Percentiles rank a stretch among this genome's conserved stretches.
phyloP scores from a whole-genome alignment of 1,140 invertebrate genomes.

The Zaprionus ghesquierei region DNA sequence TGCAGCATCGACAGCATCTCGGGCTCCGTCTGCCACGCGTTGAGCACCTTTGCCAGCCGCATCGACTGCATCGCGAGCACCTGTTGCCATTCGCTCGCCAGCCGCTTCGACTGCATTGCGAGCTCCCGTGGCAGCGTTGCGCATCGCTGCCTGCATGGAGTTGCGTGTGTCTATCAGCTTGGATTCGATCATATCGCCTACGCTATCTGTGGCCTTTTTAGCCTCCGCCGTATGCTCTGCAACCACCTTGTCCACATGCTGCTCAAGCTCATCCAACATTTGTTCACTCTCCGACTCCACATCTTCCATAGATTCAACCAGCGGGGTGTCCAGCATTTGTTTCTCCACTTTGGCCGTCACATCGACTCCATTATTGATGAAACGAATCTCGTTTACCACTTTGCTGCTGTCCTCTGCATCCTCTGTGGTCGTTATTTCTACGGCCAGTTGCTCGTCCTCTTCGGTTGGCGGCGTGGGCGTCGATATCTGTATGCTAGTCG shows the following conservation, averaged over 20 bases:
- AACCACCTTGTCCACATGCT: slow-evolving; percentile 53
- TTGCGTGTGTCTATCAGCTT: slow-evolving; percentile 31
- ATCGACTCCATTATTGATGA: slow-evolving; percentile 81
- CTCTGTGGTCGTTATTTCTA: slow-evolving; percentile 72
- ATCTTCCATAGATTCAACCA: slow-evolving; percentile 51
- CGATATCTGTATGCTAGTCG: slow-evolving; percentile 46
- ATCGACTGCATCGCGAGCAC: slow-evolving; percentile 59
- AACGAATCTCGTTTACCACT: slow-evolving; percentile 76
- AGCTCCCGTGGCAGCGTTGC: slow-evolving; percentile 61
- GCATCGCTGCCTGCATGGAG: slow-evolving; percentile 50
- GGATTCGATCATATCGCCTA: slow-evolving; percentile 41
- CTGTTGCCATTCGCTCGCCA: slow-evolving; percentile 67
- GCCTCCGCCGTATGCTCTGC: slow-evolving; percentile 18
- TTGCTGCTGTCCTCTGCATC: slow-evolving; percentile 69
- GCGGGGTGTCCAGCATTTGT: slow-evolving; percentile 59
- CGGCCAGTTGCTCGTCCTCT: slow-evolving; percentile 73
- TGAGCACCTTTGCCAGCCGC: slow-evolving; percentile 49
- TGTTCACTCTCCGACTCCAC: slow-evolving; percentile 65
- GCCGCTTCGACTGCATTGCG: slow-evolving; percentile 61
- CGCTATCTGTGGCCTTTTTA: slow-evolving; percentile 17
- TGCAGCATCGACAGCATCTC: slow-evolving; percentile 52
- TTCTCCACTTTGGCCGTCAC: slow-evolving; percentile 74
- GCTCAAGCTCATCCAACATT: slow-evolving; percentile 44
- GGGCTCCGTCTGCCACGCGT: slow-evolving; percentile 28
- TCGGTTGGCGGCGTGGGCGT: slow-evolving; percentile 70